Conservation (phyloP, 2,113 vertebrate genomes). For the Taxidea taxus region DNA sequence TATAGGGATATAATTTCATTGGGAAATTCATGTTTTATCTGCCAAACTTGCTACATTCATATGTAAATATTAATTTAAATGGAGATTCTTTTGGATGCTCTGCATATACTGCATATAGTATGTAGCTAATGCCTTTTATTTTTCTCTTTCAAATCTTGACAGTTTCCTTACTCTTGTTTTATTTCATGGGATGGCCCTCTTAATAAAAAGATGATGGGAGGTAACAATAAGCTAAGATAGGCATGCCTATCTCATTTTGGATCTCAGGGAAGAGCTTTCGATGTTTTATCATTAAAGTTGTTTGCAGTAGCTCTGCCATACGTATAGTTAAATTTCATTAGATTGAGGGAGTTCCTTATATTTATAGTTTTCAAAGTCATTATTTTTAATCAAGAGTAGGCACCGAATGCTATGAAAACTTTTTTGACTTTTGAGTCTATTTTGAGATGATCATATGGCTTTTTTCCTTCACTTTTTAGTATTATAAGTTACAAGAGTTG, state of each 20-base stretch:
- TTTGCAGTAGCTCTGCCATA: not conserved
- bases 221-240: not conserved
- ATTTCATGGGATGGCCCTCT: not conserved
- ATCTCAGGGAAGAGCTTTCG: not conserved
- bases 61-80: not conserved
- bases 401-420: not conserved
- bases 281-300: not conserved
- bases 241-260: not conserved
- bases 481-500: not conserved
- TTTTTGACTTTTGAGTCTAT: not conserved
- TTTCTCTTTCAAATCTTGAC: not conserved
- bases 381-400: not conserved
- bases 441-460: not conserved
- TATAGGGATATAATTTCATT: not conserved
- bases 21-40: not conserved
- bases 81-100: not conserved
- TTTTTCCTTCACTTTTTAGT: not conserved
- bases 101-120: not conserved
- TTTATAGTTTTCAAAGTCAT: not conserved
- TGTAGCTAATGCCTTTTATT: not conserved
- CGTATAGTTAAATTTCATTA: not conserved
- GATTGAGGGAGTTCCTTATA: not conserved
- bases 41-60: not conserved
- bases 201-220: not conserved
- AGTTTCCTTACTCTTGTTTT: not conserved